These are phyloP conservation scores for Sebastes miniatus DNA, from an alignment of 2,797 vertebrate genomes.

Conservation along the genomic window DNA sequence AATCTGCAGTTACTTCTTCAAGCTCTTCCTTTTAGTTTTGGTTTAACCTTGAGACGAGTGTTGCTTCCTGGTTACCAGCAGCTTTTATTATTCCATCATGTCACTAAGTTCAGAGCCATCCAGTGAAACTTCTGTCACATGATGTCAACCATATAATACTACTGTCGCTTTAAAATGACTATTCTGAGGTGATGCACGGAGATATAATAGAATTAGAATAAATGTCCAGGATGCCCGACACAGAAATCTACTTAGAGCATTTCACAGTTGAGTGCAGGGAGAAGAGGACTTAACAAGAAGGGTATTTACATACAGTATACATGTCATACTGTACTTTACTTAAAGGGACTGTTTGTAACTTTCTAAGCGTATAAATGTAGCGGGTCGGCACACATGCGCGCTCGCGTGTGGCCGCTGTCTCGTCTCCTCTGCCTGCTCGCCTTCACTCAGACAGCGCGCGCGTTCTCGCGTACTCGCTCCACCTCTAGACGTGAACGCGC, in stretches of 20 bases:
- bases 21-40: neutral
- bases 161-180: neutral
- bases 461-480: too few species aligned
- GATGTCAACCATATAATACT: neutral
- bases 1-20: neutral
- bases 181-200: neutral
- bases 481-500: too few species aligned
- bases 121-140: neutral
- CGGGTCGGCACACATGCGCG: too few species aligned
- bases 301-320: too few species aligned
- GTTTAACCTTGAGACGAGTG: neutral
- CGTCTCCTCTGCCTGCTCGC: too few species aligned
- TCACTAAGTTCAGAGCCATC: neutral
- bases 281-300: neutral
- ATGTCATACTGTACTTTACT: too few species aligned
- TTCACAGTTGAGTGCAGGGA: neutral
- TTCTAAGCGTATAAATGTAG: too few species aligned
- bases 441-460: too few species aligned
- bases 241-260: neutral
- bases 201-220: neutral
- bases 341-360: too few species aligned
- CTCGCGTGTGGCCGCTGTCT: too few species aligned
- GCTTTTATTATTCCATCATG: neutral
- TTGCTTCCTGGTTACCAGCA: neutral
- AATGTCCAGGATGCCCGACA: neutral